Conservation (phyloP, 2,888 invertebrate genomes). For the Stenoptilia bipunctidactyla region DNA sequence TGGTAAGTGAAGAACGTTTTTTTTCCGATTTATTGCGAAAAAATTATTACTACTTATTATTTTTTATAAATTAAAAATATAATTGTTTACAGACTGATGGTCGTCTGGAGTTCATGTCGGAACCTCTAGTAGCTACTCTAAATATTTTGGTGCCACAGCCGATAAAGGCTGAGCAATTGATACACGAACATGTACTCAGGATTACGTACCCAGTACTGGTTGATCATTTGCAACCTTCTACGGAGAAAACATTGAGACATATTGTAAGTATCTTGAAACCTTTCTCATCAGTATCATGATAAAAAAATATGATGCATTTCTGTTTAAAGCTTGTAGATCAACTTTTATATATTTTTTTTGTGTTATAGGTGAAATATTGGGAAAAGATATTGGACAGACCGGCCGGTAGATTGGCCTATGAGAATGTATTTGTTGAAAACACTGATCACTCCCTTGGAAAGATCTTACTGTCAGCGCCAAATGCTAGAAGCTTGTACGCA, state of each 20-base stretch:
- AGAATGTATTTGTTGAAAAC: constrained; percentile 80
- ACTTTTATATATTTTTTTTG: constrained; percentile 24
- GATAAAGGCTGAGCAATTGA: constrained; percentile 45
- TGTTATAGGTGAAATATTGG: constrained; percentile 85
- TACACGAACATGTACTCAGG: constrained; percentile 55
- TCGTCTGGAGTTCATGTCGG: constrained; percentile 55
- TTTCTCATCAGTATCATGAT: neutral
- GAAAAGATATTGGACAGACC: constrained; percentile 87
- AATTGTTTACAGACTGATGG: constrained; percentile 44
- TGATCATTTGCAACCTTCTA: constrained; percentile 50
- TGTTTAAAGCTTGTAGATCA: too few relatives aligned
- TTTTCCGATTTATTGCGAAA: too few relatives aligned
- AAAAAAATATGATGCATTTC: too few relatives aligned
- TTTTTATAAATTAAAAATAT: too few relatives aligned
- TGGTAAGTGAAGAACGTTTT: constrained; percentile 43
- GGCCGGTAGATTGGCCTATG: constrained; percentile 84
- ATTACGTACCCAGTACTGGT: constrained; percentile 55
- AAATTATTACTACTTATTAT: too few relatives aligned
- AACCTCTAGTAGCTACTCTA: constrained; percentile 46
- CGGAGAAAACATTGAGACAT: constrained; percentile 52
- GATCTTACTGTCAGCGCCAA: constrained; percentile 84
- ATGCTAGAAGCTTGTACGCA: constrained; percentile 80
- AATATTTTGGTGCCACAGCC: constrained; percentile 44
- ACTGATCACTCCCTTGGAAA: constrained; percentile 80
- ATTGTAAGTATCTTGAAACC: constrained; percentile 35